Evolutionary conservation across 2,888 invertebrate genomes (phyloP).

Genomic region (Leptopterna dolabrata): DNA sequence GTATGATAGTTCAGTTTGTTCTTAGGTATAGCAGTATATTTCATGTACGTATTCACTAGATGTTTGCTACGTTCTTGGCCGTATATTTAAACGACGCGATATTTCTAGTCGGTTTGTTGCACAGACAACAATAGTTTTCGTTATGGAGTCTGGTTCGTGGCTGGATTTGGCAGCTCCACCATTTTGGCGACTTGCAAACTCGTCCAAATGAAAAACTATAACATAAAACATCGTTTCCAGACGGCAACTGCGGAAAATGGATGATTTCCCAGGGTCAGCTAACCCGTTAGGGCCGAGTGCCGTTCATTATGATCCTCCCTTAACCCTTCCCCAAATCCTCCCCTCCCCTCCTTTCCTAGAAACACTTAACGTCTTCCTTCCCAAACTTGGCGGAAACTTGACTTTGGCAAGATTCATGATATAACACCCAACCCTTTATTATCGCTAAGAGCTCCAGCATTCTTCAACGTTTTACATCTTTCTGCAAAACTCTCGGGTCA

Average conservation of each 20-base stretch:
- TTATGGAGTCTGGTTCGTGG: background rate
- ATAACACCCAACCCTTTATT: background rate
- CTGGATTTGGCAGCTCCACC: background rate
- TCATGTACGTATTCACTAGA: too few species aligned
- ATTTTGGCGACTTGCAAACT: background rate
- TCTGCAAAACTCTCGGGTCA: background rate
- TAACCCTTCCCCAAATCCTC: too few species aligned
- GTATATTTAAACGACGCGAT: too few species aligned
- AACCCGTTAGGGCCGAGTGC: background rate
- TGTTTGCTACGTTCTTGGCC: too few species aligned
- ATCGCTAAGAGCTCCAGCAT: background rate
- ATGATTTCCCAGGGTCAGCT: background rate
- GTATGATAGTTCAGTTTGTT: too few species aligned
- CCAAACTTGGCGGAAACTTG: background rate
- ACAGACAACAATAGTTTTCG: too few species aligned
- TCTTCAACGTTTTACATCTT: background rate
- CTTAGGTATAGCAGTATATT: too few species aligned
- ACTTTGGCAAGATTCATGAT: slow-evolving; percentile 6
- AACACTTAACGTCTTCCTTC: background rate
- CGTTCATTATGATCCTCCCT: background rate
- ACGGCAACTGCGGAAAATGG: background rate
- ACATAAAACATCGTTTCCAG: background rate
- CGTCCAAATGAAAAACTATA: background rate
- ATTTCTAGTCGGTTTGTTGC: too few species aligned
- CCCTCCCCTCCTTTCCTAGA: background rate